phyloP scores from a whole-genome alignment of 2,113 vertebrate genomes.

The Eonycteris spelaea region DNA sequence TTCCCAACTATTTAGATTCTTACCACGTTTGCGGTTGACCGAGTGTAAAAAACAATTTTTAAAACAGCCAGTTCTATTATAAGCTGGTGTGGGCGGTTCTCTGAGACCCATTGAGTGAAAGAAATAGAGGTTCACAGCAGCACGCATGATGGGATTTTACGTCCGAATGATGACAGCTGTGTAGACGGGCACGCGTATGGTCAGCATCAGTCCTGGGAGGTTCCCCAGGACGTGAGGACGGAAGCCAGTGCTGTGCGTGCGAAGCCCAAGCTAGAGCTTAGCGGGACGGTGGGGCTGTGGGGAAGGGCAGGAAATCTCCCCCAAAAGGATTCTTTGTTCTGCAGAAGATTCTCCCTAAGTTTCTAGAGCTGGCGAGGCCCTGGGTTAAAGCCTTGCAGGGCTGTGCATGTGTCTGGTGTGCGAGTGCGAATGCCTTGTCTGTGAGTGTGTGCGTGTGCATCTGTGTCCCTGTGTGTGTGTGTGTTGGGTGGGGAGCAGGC shows the following conservation, averaged over 20 bases:
- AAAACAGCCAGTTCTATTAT: no score
- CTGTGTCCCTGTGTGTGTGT: no score
- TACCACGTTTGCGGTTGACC: background rate
- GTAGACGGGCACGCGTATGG: background rate
- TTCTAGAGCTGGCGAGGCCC: background rate
- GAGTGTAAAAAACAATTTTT: background rate
- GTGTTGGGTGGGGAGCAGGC: background rate
- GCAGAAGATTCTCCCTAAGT: background rate
- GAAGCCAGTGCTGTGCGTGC: no score
- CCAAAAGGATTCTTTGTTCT: background rate
- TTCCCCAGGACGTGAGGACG: background rate
- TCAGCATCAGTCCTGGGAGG: background rate
- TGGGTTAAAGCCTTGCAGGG: background rate
- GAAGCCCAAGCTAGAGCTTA: background rate
- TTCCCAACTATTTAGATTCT: no score
- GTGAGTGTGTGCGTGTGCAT: no score
- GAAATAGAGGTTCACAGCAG: background rate
- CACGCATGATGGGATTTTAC: no score
- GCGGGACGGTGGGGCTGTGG: background rate
- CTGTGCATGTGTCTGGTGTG: background rate
- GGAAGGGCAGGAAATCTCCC: background rate
- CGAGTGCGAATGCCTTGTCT: background rate
- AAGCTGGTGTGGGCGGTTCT: background rate
- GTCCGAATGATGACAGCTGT: background rate
- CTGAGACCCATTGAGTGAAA: background rate